Base-by-base conservation (phyloP, 2,797 vertebrate species). In the Tangara arthus region DNA sequence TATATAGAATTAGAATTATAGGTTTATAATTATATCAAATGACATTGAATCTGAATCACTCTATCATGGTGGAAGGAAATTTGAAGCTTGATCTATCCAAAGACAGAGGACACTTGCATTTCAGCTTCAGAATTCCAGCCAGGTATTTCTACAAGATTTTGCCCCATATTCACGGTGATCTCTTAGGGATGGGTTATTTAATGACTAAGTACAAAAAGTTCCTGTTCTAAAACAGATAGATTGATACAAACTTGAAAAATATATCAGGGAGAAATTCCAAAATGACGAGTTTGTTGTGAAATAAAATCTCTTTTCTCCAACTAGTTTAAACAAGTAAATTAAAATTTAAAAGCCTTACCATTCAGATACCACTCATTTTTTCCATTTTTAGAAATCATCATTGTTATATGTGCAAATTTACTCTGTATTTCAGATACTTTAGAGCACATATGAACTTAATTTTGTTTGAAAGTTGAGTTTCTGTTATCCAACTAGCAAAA, bases 131-230 rank as follows among this genome's bases (percentile, higher is more conserved):
- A 56, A 57, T 68, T 34, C 35, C 32, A 80, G 4, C 4, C 17
- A 68, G 27, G 14, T 85, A 34, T 57, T 96, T 79, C 26, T 49
- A 18, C 12, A 64, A 35, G 21, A 37, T 60, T 83, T 83, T 81
- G 9, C 30, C 28, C 15, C 21, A 27, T 13, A 20, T 46, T 73
- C 37, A 1, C 0, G 0, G 1, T 20, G 21, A 35, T 49, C 28
- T 73, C 9, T 49, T 63, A 32, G 22, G 7, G 24, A 11, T 46
- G 16, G 8, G 6, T 61, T 87, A 50, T 85, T 89, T 56, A 70
- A 41, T n/a, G 26, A 32, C 15, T 41, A 61, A 46, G 15, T 39
- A 11, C 72, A 49, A 60, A n/a, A 65, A 16, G 4, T 39, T 78
- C 26, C 30, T 50, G 5, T 81, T 81, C 20, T 75, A 56, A 81